Base-by-base conservation (phyloP, 2,888 invertebrate genomes). In the Drosophila borborema region DNA sequence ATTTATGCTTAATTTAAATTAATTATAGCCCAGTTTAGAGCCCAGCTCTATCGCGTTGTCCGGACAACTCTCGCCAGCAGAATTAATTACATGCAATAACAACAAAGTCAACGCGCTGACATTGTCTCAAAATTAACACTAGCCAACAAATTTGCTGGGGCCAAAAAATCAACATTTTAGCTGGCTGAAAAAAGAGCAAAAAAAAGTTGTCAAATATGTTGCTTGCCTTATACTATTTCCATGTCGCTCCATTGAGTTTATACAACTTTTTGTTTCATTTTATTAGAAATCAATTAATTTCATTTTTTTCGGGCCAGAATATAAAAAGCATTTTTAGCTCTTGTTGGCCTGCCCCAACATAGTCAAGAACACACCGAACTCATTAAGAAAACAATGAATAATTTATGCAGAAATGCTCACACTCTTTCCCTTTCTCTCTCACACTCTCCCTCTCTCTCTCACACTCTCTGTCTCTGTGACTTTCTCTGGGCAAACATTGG, bases 211-310 rank as follows among this genome's bases (percentile, higher is more conserved):
- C 80, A 79, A 84, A 68, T 69, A 53, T 59, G 34, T 56, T 58
- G 68, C 60, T 75, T 79, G 14, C 38, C 6, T 16, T 6, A 38
- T 6, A 38, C 16, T 38, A 38, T 38, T 38, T 38, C 14, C 4
- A 38, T 38, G 14, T 38, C 6, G 38, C 20, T 20, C 2, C 64
- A 51, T 28, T 63, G 72, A 34, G 49, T 64, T 67, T 41, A 60
- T 53, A 36, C 40, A 72, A 71, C 48, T 53, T 71, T 54, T 20
- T 20, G 28, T 28, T 28, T 28, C 28, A 28, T 28, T 56, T 79
- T 72, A 86, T 84, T 73, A 71, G 80, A 80, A 83, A 83, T 84
- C 87, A 87, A 83, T 83, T 87, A 87, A 80, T 77, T 81, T 77
- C 55, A 51, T 14, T 43, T 59, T 38, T 34, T 41, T 36, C 14